Evolutionary conservation across 2,888 invertebrate genomes (phyloP), one percentile per base, ranked within the genome.

Genomic region (Syrphus vitripennis): DNA sequence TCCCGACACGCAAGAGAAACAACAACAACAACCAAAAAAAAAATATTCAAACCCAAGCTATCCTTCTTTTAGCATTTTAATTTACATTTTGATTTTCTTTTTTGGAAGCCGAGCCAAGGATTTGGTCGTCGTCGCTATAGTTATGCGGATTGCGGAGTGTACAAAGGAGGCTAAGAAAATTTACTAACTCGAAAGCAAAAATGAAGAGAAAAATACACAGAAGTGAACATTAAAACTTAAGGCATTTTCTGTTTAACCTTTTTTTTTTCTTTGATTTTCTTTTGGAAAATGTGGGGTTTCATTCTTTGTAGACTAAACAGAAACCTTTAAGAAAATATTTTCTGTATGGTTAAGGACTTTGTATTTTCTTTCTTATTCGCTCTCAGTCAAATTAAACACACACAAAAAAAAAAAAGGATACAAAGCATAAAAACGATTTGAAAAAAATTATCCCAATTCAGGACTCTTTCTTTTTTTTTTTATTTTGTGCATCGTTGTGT

Each of bases 21-120:
- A 65, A n/a, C n/a, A n/a, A n/a, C n/a, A n/a, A n/a, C n/a, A n/a
- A n/a, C n/a, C n/a, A 74, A 61, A 81, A 69, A 50, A 37, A 3
- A 9, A 21, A 19, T 4, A 37, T 1, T 3, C 10, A 3, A 4
- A 59, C 40, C 21, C 48, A n/a, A 57, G 21, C 69, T 19, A 71
- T 31, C 55, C 50, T n/a, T 65, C n/a, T 63, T 69, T 77, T 69
- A 70, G 82, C 63, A 78, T 82, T 82, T 82, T 86, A 82, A 86
- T 86, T 86, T 86, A 78, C 82, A 86, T 86, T 82, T 70, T 76
- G 77, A 82, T 81, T 86, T 74, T 84, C 26, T 42, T 50, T 26
- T 59, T 48, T 12, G 4, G 37, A 16, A 29, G 37, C 26, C 6
- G 12, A 21, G 29, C 14, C 48, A 6, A 59, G 40, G 55, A 29